Evolutionary conservation across 2,797 vertebrate genomes (phyloP).

Genomic region (Gouania willdenowi): DNA sequence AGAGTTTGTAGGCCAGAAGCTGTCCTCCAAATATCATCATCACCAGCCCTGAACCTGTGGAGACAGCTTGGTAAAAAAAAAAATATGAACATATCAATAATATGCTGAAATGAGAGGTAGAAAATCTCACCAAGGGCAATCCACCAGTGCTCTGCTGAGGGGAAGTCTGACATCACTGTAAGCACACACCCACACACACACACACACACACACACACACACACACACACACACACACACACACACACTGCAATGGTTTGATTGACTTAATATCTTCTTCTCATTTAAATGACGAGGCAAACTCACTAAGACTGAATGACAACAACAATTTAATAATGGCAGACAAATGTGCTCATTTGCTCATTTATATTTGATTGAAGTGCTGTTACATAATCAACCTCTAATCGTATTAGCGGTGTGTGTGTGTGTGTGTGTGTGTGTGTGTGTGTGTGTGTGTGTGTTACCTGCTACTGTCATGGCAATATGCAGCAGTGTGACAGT

Average conservation of each 20-base stretch:
- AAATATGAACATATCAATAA: neutral
- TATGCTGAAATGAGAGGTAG: neutral
- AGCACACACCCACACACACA: constrained; percentile 10
- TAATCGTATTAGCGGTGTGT: constrained; percentile 44
- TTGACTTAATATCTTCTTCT: no score
- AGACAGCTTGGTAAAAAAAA: constrained; percentile 8
- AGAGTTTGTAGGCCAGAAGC: constrained; percentile 84
- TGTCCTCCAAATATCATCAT: constrained; percentile 89
- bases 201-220: no score
- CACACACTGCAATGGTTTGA: no score
- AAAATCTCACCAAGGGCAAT: constrained; percentile 79
- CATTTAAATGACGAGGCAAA: no score
- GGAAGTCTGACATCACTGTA: constrained; percentile 86
- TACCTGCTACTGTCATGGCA: constrained; percentile 78
- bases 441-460: constrained; percentile 7
- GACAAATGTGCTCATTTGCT: neutral
- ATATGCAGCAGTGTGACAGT: constrained; percentile 86
- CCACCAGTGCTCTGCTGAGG: constrained; percentile 85
- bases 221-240: no score
- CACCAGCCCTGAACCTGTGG: constrained; percentile 81
- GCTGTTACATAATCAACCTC: constrained; percentile 35
- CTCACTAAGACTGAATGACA: no score
- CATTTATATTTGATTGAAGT: neutral
- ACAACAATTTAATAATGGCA: neutral
- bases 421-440: constrained; percentile 5